A percentile compares a stretch with the other conserved stretches of the same genome.
phyloP scores from a whole-genome alignment of 2,113 vertebrate species.

The Nycticorax nycticorax region DNA sequence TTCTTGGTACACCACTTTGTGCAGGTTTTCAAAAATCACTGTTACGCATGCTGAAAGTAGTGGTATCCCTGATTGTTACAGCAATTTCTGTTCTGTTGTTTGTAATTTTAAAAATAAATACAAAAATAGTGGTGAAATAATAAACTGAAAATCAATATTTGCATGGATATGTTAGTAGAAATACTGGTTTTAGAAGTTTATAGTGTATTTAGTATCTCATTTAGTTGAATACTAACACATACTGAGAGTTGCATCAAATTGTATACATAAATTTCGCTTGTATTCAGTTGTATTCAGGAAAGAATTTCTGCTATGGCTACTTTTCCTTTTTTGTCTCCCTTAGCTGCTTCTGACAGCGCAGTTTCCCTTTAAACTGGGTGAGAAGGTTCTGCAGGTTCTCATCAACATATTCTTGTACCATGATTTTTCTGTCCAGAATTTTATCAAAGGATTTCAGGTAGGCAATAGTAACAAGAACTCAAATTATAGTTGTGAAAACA shows the following conservation, averaged over 20 bases:
- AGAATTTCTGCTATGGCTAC: neutral
- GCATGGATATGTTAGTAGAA: neutral
- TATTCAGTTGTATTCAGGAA: neutral
- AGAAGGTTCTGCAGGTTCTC: conserved; percentile 89
- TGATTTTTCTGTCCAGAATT: conserved; percentile 95
- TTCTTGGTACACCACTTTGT: neutral
- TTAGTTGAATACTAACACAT: neutral
- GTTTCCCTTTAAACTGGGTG: conserved; percentile 91
- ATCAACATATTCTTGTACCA: conserved; percentile 94
- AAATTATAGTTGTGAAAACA: neutral
- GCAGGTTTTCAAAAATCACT: neutral
- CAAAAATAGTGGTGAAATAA: neutral
- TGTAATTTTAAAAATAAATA: neutral
- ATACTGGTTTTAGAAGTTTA: neutral
- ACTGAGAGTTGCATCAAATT: neutral
- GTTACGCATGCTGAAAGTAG: neutral
- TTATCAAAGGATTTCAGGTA: conserved; percentile 97
- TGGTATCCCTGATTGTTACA: neutral
- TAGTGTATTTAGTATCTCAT: neutral
- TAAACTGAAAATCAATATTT: neutral
- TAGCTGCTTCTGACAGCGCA: conserved; percentile 86
- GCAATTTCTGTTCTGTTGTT: neutral
- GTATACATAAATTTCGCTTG: neutral
- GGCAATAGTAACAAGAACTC: neutral
- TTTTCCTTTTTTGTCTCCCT: conserved; percentile 37